A percentile compares a stretch with the other conserved stretches of the same genome.
Conservation (phyloP, 2,888 invertebrate genomes). For the Sympetrum striolatum region DNA sequence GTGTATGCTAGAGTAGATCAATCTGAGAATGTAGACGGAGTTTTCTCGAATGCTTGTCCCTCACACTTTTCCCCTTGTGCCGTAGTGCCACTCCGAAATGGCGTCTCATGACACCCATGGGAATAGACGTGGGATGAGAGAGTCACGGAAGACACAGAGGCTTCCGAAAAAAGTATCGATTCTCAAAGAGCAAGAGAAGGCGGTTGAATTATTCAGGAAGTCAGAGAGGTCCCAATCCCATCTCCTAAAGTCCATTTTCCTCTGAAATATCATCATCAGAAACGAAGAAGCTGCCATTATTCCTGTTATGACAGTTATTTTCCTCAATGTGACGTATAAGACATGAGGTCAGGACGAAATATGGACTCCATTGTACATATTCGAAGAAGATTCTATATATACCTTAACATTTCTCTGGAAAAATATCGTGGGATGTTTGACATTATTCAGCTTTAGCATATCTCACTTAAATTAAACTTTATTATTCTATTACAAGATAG, state of each 20-base stretch:
- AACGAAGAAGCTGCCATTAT: neutral
- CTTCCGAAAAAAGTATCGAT: neutral
- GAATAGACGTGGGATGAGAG: neutral
- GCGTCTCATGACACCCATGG: constrained; percentile 4
- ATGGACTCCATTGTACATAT: neutral
- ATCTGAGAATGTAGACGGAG: neutral
- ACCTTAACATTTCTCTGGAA: too few relatives aligned
- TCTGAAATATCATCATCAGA: constrained; percentile 1
- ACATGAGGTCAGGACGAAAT: neutral
- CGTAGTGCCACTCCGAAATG: neutral
- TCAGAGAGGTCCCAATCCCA: neutral
- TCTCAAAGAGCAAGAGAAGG: neutral
- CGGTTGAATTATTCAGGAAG: constrained; percentile 4
- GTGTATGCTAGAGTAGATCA: neutral
- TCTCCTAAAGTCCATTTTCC: neutral
- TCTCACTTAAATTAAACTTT: too few relatives aligned
- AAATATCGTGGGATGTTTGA: too few relatives aligned
- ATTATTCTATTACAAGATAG: too few relatives aligned
- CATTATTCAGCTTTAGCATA: too few relatives aligned
- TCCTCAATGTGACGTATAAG: neutral
- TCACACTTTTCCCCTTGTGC: neutral
- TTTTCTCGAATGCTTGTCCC: neutral
- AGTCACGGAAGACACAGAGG: neutral
- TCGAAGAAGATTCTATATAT: too few relatives aligned
- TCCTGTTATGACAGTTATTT: neutral